Conservation (phyloP, 2,888 invertebrate genomes). For the Hetaerina titia region DNA sequence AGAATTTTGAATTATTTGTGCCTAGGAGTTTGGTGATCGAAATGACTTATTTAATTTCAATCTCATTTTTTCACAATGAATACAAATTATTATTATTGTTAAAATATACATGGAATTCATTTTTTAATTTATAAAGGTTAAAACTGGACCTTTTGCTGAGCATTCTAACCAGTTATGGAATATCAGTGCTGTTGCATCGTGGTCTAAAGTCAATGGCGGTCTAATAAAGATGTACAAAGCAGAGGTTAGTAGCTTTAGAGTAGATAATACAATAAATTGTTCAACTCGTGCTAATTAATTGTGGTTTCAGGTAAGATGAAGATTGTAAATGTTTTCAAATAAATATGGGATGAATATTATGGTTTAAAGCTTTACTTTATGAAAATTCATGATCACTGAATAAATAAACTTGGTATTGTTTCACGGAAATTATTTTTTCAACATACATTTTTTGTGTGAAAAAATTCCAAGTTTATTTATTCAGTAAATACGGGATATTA, state of each 20-base stretch:
- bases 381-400: too few relatives aligned
- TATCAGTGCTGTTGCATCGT: conserved; percentile 95
- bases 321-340: conserved; percentile 66
- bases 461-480: too few relatives aligned
- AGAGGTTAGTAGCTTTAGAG: conserved; percentile 82
- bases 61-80: not conserved
- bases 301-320: not conserved
- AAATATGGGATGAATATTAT: conserved; percentile 69
- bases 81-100: not conserved
- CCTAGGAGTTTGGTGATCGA: not conserved
- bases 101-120: not conserved
- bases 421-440: too few relatives aligned
- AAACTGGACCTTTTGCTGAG: conserved; percentile 98
- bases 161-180: conserved; percentile 99
- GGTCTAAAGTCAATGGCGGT: conserved; percentile 97
- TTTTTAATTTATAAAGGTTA: conserved; percentile 80
- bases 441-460: too few relatives aligned
- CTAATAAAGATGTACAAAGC: conserved; percentile 99
- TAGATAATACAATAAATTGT: not conserved
- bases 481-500: too few relatives aligned
- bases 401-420: too few relatives aligned
- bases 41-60: not conserved
- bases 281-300: not conserved
- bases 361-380: not conserved
- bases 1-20: too few relatives aligned